Evolutionary conservation across 2,113 vertebrate genomes (phyloP).

Genomic region (Gasterosteus aculeatus): DNA sequence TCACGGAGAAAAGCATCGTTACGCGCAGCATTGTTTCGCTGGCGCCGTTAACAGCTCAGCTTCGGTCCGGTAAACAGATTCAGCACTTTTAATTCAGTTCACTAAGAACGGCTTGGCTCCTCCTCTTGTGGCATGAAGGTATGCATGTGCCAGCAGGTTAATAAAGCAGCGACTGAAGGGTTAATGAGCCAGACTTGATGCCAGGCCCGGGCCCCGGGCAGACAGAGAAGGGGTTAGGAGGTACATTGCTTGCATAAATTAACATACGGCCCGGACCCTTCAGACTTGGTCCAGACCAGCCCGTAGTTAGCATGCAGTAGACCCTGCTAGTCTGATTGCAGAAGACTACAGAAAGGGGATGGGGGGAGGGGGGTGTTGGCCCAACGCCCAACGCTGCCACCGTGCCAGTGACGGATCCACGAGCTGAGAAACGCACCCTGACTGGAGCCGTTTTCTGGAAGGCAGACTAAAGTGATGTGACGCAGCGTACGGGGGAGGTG

Average conservation of each 20-base stretch:
- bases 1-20: slow-evolving; percentile 8
- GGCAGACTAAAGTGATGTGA: slow-evolving; percentile 48
- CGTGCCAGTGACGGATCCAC: slow-evolving; percentile 64
- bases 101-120: not conserved
- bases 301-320: slow-evolving; percentile 76
- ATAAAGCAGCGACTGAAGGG: slow-evolving; percentile 45
- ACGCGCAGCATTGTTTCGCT: not conserved
- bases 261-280: slow-evolving; percentile 69
- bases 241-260: slow-evolving; percentile 75
- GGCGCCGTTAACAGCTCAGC: not conserved
- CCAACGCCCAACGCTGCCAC: slow-evolving; percentile 66
- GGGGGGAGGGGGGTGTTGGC: slow-evolving; percentile 55
- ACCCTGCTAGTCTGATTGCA: slow-evolving; percentile 72
- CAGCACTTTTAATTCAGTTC: not conserved
- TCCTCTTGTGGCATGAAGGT: slow-evolving; percentile 5
- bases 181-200: slow-evolving; percentile 69
- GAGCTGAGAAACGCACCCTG: slow-evolving; percentile 55
- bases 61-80: not conserved
- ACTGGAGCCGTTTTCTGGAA: slow-evolving; percentile 33
- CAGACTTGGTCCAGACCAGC: slow-evolving; percentile 66
- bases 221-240: slow-evolving; percentile 40
- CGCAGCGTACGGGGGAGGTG: slow-evolving; percentile 1
- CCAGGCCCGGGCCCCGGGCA: slow-evolving; percentile 54
- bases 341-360: slow-evolving; percentile 40
- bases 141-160: slow-evolving; percentile 28